Evolutionary conservation across 2,113 vertebrate species (phyloP), one percentile per base, ranked within the genome.

Genomic region (Garra rufa): DNA sequence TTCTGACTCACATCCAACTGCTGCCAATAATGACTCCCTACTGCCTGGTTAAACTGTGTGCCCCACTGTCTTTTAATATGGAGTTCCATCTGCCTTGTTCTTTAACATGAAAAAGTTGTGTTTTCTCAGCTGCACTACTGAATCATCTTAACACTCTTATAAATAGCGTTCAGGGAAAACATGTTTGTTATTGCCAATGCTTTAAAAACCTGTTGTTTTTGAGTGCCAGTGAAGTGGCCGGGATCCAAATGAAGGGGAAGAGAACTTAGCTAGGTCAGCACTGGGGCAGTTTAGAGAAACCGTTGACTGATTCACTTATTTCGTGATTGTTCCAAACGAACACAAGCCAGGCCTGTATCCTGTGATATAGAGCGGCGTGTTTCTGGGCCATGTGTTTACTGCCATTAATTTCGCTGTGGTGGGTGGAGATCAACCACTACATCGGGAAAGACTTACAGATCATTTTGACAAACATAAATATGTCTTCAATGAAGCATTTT

Each of bases 251-350:
- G n/a, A 75, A 73, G n/a, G 48, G 46, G 15, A 70, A 61, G 44
- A 87, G 69, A 87, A 76, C 67, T 48, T 14, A 44, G 57, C 67
- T 26, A 75, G 88, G 85, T 88, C 85, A 85, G 43, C 34, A 30
- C 41, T 69, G 34, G 41, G 41, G 41, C 44, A 78, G 63, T 73
- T 41, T 52, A 30, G 28, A 79, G 83, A 57, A 50, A 34, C 83
- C 65, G 70, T 63, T 80, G 85, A 83, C 67, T 76, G 76, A 85
- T 83, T 59, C 34, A 50, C 67, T 83, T 73, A 14, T 65, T 30
- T 34, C 65, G 70, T 83, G 50, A 83, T 85, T 80, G 83, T 88
- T 85, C 65, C 57, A 41, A 70, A 71, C 21, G 46, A 69, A 78
- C 63, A 87, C 81, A 76, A 67, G 57, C n/a, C 83, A 19, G 1